Base-by-base conservation (phyloP, 2,888 invertebrate species). In the Aleiodes leptofemur region DNA sequence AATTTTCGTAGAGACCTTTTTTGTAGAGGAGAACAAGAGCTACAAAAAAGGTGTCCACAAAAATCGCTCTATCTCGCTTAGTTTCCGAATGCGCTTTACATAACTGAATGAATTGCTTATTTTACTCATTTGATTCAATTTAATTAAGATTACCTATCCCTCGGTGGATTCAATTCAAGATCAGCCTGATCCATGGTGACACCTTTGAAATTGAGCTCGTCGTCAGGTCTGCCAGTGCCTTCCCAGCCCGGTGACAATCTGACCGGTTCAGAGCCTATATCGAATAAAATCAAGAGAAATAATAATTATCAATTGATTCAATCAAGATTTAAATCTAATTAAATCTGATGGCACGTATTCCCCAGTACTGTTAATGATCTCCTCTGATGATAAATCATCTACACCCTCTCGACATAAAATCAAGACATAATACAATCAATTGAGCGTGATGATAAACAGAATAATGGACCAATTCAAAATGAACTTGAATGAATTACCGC, bases 161-260 rank as follows among this genome's bases (percentile, higher is more conserved):
- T 92, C 0, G 97, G 97, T 31, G 95, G 94, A 82, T 94, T 93
- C 75, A 95, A 90, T 89, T 95, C 94, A 88, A 95, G 89, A 80
- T 92, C 92, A 7, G 93, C 92, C 80, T 92, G 92, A 81, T 93
- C 94, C 92, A 94, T 93, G 51, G 92, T 93, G 57, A 94, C 91
- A 77, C 93, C 93, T 92, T 93, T 94, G 89, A 96, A 94, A 90
- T 96, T 96, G 84, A 96, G 92, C 86, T 96, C 95, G 90, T 96
- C 96, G 89, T 95, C 95, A 72, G 96, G 94, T 84, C 95, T 92
- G 90, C 95, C 95, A 81, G 94, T 93, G 77, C 95, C 96, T 90
- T 96, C 96, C 96, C 96, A 96, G 74, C 96, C 96, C 11, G 96
- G 96, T 72, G 96, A 96, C 78, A 97, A 91, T 82, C 94, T 94